Evolutionary conservation across 2,888 invertebrate species (phyloP).

Genomic region (Podotricha telesiphe): DNA sequence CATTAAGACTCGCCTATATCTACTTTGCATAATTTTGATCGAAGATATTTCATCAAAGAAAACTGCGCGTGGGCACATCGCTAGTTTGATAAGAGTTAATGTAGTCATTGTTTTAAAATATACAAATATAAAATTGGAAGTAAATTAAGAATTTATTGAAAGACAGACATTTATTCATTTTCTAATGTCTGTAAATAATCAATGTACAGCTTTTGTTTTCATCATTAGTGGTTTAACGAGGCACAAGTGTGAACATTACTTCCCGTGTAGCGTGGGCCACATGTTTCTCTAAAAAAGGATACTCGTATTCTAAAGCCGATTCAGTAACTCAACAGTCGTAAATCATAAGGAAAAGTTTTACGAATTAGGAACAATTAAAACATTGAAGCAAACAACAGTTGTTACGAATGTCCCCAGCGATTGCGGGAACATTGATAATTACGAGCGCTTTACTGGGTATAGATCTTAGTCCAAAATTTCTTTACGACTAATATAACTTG

Average conservation of each 20-base stretch:
- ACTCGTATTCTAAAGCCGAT: slow-evolving; percentile 57
- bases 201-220: slow-evolving; percentile 36
- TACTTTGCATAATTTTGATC: slow-evolving; percentile 73
- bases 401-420: slow-evolving; percentile 80
- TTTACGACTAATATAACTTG: slow-evolving; percentile 82
- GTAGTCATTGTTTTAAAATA: slow-evolving; percentile 30
- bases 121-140: slow-evolving; percentile 1
- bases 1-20: slow-evolving; percentile 70
- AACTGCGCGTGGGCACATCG: slow-evolving; percentile 70
- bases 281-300: slow-evolving; percentile 54
- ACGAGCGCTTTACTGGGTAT: slow-evolving; percentile 79
- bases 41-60: slow-evolving; percentile 60
- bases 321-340: slow-evolving; percentile 72
- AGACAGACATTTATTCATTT: slow-evolving; percentile 11
- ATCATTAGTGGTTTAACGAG: slow-evolving; percentile 53
- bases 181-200: slow-evolving; percentile 48
- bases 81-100: slow-evolving; percentile 46
- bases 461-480: slow-evolving; percentile 81
- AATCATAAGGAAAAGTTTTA: slow-evolving; percentile 78
- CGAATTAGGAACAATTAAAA: slow-evolving; percentile 83
- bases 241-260: slow-evolving; percentile 64
- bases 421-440: slow-evolving; percentile 80
- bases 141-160: slow-evolving; percentile 4
- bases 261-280: slow-evolving; percentile 50
- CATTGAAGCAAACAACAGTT: slow-evolving; percentile 81